A percentile compares a stretch with the other conserved stretches of the same genome.
These are phyloP conservation scores for Cydia fagiglandana DNA, from an alignment of 1,140 invertebrate genomes.

Conservation along the genomic window DNA sequence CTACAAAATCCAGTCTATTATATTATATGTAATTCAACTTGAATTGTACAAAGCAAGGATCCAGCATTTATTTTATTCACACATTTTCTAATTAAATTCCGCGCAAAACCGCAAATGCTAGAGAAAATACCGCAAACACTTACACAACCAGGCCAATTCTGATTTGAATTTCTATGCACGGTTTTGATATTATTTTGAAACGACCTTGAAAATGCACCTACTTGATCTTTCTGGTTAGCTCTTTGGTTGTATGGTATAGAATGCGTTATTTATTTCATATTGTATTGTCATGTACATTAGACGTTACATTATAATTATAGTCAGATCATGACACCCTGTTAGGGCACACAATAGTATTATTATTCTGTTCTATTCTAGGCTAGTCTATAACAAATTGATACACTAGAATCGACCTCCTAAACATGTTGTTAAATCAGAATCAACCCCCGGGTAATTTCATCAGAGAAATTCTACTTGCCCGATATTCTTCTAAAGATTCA, in stretches of 20 bases:
- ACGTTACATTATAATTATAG: no score
- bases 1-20: background rate
- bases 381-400: no score
- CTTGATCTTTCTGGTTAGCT: no score
- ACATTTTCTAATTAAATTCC: slow-evolving; percentile 1
- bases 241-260: no score
- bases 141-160: background rate
- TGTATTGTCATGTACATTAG: no score
- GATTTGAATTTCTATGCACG: no score
- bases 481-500: slow-evolving; percentile 1
- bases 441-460: background rate
- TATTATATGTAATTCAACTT: background rate
- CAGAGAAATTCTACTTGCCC: background rate
- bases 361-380: no score
- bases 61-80: slow-evolving; percentile 2
- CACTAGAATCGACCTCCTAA: background rate
- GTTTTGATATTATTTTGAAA: no score
- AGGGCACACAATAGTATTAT: no score
- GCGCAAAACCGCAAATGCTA: background rate
- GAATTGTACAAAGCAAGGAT: background rate
- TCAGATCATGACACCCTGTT: no score
- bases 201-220: no score
- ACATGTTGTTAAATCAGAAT: background rate
- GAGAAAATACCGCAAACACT: background rate
- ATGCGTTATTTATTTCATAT: no score